Base-by-base conservation (phyloP, 2,113 vertebrate genomes). In the Heterochromis multidens region DNA sequence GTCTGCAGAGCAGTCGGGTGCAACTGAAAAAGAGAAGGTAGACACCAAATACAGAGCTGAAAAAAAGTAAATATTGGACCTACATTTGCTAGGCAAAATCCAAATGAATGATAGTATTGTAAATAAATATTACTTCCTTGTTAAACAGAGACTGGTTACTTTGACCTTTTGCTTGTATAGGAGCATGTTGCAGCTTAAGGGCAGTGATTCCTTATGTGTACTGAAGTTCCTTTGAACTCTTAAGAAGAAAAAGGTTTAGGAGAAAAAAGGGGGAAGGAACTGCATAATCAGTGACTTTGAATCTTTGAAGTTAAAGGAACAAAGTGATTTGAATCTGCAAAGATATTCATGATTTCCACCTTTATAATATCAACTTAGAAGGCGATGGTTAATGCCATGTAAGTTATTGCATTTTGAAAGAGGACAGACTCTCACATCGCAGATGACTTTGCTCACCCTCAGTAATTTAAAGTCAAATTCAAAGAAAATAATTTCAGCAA, bases 291-390 rank as follows among this genome's bases (percentile, higher is more conserved):
- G 1, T 43, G 7, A 56, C 6, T 54, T 16, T 76, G 16, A 59
- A 27, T 81, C 63, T 59, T 81, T 81, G 80, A 81, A 59, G 63
- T 6, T 49, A 80, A 80, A 49, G 25, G 78, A 62, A 63, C 80
- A 72, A 81, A 81, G 80, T 81, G 35, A 81, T 72, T 67, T 72
- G 17, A 81, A 72, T 81, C 79, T 70, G 79, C 17, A 35, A 63
- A 52, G 29, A 33, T 23, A 80, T 80, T 80, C 43, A 63, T 29
- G 29, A 63, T 63, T 63, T 23, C n/a, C 78, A 52, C 29, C 60
- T 80, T 62, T 33, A 63, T 62, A 62, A 52, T 74, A 63, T 62
- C 58, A 62, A 23, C 58, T 60, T n/a, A 46, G 58, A 54, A 52
- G 78, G 43, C 52, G 59, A 52, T 63, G 2, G 59, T 33, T 46